Base-by-base conservation (phyloP, 1,140 invertebrate species). In the Ruditapes philippinarum region DNA sequence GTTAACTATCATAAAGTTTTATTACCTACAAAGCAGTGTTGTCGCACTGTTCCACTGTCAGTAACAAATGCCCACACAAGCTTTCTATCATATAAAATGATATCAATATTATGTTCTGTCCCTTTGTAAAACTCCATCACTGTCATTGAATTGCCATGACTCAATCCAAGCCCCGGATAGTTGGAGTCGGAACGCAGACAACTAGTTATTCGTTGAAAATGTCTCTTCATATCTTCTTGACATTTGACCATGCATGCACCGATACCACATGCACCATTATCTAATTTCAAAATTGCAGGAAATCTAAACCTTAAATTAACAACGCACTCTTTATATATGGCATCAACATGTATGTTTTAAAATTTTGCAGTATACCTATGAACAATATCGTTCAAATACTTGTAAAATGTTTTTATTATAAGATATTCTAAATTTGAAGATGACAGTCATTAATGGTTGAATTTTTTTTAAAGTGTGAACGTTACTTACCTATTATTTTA, bases 51-150 rank as follows among this genome's bases (percentile, higher is more conserved):
- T n/a, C 93, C 92, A 76, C 91, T 93, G 76, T 93, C 93, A 0
- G 92, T 91, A 19, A 93, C 73, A 40, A 91, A 93, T 0, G 93
- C 93, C 14, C 84, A 88, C 31, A 93, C 62, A 0, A 93, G 49
- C 68, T 91, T 89, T 31, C 90, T 60, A 22, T 93, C n/a, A 38
- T 65, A 92, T 0, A 93, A 89, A 19, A 93, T 73, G 3, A 93
- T 28, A 76, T 93, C 92, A 0, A 93, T 84, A 68, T 92, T 90
- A 76, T 93, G 93, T 60, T 93, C 92, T 25, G 92, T 89, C 14
- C 93, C 93, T 4, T 33, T 40, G 4, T 89, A 28, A n/a, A 80
- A 88, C 31, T 92, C 88, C 88, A 91, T 92, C 49, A 93, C 31
- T 70, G 91, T 25, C 74, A 93, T 86, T 40, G 76, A 51, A 40